Evolutionary conservation across 2,888 invertebrate genomes (phyloP).

Genomic region (Calameuta idolon): DNA sequence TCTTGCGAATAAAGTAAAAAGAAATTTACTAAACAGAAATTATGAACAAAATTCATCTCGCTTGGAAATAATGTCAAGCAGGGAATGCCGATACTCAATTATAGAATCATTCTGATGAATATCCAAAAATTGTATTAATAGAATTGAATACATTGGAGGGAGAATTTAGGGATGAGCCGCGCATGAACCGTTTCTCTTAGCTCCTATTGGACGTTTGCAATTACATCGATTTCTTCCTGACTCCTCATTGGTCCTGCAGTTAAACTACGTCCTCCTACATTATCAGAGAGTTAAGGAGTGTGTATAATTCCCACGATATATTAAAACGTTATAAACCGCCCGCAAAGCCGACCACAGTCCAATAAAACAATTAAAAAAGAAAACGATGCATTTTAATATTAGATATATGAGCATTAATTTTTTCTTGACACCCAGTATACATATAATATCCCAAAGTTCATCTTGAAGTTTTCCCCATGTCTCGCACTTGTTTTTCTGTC

Average conservation of each 20-base stretch:
- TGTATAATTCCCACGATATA: not conserved
- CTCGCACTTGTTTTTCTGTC: not conserved
- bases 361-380: not conserved
- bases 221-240: slow-evolving; percentile 31
- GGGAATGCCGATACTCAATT: not conserved
- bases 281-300: not conserved
- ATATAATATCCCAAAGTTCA: not conserved
- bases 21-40: not conserved
- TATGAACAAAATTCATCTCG: not conserved
- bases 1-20: not conserved
- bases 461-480: not conserved
- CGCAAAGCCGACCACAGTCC: not conserved
- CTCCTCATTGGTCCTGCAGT: not conserved
- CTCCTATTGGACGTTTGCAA: slow-evolving; percentile 33
- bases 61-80: not conserved
- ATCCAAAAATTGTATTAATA: not conserved
- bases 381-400: not conserved
- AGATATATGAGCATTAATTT: not conserved
- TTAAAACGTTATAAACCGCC: not conserved
- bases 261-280: slow-evolving; percentile 2
- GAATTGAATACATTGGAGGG: not conserved
- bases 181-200: slow-evolving; percentile 27
- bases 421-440: not conserved
- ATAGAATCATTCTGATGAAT: not conserved
- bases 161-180: slow-evolving; percentile 22